phyloP scores from a whole-genome alignment of 2,888 invertebrate genomes.

The Habroteleia sp. region DNA sequence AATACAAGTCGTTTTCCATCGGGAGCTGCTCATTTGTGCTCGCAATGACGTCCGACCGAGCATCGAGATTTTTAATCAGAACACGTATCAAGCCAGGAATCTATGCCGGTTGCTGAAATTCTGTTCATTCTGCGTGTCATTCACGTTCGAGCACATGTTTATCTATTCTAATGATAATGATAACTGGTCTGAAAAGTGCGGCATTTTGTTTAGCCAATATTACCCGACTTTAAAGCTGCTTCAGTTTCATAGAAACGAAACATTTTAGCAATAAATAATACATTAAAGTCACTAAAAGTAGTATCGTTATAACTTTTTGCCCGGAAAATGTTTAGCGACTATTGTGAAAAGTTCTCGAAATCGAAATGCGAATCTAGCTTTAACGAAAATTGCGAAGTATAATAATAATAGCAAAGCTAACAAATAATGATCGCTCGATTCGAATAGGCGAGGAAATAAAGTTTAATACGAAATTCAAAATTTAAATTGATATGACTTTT shows the following conservation, averaged over 20 bases:
- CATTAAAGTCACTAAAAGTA: constrained; percentile 20
- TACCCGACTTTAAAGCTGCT: constrained; percentile 25
- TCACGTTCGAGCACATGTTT: constrained; percentile 16
- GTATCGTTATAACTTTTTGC: constrained; percentile 25
- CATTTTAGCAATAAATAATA: constrained; percentile 39
- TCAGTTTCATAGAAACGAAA: constrained; percentile 6
- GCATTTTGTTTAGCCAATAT: constrained; percentile 23
- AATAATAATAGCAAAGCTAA: background rate
- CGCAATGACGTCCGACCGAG: constrained; percentile 44
- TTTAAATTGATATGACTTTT: constrained; percentile 9
- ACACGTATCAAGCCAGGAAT: constrained; percentile 56
- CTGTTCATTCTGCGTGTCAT: constrained; percentile 13
- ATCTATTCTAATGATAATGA: constrained; percentile 55
- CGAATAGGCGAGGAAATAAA: background rate
- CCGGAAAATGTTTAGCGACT: constrained; percentile 13
- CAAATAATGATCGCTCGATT: background rate
- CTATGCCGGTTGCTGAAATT: constrained; percentile 51
- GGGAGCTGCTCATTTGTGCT: constrained; percentile 50
- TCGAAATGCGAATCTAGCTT: background rate
- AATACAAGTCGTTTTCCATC: constrained; percentile 60
- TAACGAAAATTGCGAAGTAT: constrained; percentile 13
- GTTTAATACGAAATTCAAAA: background rate
- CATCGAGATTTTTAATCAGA: constrained; percentile 58
- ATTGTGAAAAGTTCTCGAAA: constrained; percentile 2
- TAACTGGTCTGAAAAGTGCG: constrained; percentile 11